Evolutionary conservation across 2,113 vertebrate species (phyloP).

Genomic region (Balaenoptera acutorostrata): DNA sequence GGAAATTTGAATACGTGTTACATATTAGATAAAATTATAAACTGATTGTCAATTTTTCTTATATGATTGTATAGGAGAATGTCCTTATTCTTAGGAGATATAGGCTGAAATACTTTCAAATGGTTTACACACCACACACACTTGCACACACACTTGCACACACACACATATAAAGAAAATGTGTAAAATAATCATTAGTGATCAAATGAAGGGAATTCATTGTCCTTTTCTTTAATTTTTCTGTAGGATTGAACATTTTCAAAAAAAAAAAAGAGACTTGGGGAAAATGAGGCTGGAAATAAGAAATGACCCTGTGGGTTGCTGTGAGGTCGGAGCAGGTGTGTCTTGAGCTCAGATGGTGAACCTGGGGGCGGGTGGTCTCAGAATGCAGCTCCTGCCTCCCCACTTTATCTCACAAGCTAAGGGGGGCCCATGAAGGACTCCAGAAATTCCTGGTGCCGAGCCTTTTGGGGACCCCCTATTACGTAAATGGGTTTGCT

Average conservation of each 20-base stretch:
- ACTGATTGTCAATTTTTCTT: background rate
- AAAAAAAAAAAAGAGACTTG: background rate
- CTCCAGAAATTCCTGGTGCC: background rate
- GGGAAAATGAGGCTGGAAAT: background rate
- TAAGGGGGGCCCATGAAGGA: no score
- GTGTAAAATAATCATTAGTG: background rate
- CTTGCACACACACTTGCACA: background rate
- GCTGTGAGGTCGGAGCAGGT: background rate
- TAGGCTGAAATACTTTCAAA: background rate
- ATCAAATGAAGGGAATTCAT: background rate
- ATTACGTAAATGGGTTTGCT: rapidly evolving
- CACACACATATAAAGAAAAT: background rate
- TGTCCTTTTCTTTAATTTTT: background rate
- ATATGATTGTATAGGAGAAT: background rate
- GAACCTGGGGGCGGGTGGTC: no score
- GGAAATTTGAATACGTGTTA: background rate
- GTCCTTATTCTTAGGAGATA: background rate
- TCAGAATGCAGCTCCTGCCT: background rate
- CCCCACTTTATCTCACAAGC: background rate
- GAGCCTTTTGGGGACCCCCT: background rate
- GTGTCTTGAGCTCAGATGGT: background rate
- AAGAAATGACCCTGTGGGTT: background rate
- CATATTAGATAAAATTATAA: background rate
- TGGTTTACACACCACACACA: background rate
- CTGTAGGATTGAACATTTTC: background rate